Evolutionary conservation across 1,140 invertebrate species (phyloP).

Genomic region (Drosophila dunni): DNA sequence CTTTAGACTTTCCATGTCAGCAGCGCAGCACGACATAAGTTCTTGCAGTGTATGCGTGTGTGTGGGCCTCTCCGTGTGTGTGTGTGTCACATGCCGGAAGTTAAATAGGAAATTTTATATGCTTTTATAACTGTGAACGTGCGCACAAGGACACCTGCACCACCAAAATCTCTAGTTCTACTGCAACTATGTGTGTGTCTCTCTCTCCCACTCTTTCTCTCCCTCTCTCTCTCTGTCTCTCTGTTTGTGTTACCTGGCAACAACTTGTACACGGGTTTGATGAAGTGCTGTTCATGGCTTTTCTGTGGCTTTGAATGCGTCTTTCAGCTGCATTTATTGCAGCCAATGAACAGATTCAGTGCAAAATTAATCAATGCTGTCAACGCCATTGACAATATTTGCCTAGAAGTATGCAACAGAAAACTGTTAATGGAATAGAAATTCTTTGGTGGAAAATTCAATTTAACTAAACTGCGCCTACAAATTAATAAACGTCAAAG

Average conservation of each 20-base stretch:
- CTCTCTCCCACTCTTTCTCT: background rate
- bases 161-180: conserved; percentile 25
- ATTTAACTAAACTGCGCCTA: too few species aligned
- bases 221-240: background rate
- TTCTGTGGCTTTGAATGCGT: conserved; percentile 58
- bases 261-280: conserved; percentile 64
- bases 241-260: conserved; percentile 54
- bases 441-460: too few species aligned
- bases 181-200: conserved; percentile 1
- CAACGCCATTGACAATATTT: background rate
- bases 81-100: conserved; percentile 71
- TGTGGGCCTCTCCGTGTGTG: conserved; percentile 28
- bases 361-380: conserved; percentile 57
- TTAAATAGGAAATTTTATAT: conserved; percentile 83
- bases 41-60: conserved; percentile 3
- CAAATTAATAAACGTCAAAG: too few species aligned
- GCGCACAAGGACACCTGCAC: conserved; percentile 64
- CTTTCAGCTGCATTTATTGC: conserved; percentile 43
- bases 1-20: conserved; percentile 73
- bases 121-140: conserved; percentile 81
- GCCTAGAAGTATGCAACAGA: background rate
- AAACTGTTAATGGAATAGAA: too few species aligned
- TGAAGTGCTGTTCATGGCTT: conserved; percentile 65
- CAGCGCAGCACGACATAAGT: conserved; percentile 34
- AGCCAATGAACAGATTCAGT: conserved; percentile 6